These are phyloP conservation scores for Cephalotes varians DNA, from an alignment of 2,888 invertebrate species.

Conservation along the genomic window DNA sequence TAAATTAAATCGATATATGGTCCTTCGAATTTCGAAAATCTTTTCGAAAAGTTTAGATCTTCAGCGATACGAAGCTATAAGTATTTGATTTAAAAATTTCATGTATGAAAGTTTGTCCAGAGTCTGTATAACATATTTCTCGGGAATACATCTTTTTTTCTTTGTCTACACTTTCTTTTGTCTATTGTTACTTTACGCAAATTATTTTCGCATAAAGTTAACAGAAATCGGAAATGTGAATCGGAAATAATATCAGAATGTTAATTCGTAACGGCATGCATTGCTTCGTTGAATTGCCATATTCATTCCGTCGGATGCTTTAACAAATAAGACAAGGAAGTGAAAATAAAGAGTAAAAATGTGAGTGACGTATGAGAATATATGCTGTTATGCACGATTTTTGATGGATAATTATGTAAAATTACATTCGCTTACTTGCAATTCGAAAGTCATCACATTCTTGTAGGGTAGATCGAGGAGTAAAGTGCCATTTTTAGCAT, in stretches of 20 bases:
- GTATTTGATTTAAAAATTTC: not conserved
- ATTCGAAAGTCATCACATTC: slow-evolving; percentile 68
- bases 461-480: too few relatives aligned
- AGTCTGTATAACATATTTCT: not conserved
- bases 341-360: slow-evolving; percentile 59
- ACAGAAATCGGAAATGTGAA: slow-evolving; percentile 42
- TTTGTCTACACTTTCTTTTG: slow-evolving; percentile 58
- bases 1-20: too few relatives aligned
- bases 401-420: slow-evolving; percentile 67
- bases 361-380: slow-evolving; percentile 52
- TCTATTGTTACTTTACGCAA: slow-evolving; percentile 56
- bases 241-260: not conserved
- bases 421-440: slow-evolving; percentile 42
- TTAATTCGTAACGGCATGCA: not conserved
- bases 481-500: too few relatives aligned
- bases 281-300: not conserved
- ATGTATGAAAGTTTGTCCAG: not conserved
- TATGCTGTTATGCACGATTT: slow-evolving; percentile 57
- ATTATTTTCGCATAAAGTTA: slow-evolving; percentile 58
- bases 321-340: slow-evolving; percentile 61
- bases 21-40: not conserved
- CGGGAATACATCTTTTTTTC: not conserved
- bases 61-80: not conserved
- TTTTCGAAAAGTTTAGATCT: not conserved
- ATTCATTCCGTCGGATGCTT: not conserved